Base-by-base conservation (phyloP, 2,888 invertebrate species). In the Philereme transversata region DNA sequence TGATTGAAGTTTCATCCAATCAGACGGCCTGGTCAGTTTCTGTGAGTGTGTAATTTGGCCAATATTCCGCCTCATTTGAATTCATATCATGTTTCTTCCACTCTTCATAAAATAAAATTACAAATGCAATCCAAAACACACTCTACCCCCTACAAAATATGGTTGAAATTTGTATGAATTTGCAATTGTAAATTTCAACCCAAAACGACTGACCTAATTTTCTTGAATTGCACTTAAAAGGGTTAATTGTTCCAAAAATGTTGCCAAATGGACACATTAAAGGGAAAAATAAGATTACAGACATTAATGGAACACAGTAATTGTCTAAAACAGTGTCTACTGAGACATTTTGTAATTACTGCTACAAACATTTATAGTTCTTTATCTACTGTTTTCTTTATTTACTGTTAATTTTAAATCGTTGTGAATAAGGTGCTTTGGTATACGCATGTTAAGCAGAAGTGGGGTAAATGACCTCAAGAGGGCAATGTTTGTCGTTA, bases 171-270 rank as follows among this genome's bases (percentile, higher is more conserved):
- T 10, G 41, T 40, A 33, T 41, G 41, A n/a, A n/a, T n/a, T 40
- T 9, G 36, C 55, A 52, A 50, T 59, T 56, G 56, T 59, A 56
- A 63, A 63, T 47, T 59, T 59, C 36, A 43, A 52, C 47, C 57
- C 53, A 43, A 54, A 62, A 57, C 34, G 57, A 10, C 56, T 60
- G 68, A 67, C 70, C 70, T 57, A 65, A 67, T 68, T 68, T 65
- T 59, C 55, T 57, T 53, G 47, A 63, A 62, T 63, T 65, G 55
- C 47, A 62, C 55, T 64, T 59, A 65, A 74, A 77, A 76, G 77
- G 79, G 79, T 79, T 80, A 79, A 81, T 79, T 77, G 74, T 68
- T 60, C 73, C 74, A 76, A 79, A 76, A 77, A 74, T 71, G 74
- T 70, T 75, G 79, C 78, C 76, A 78, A 79, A 78, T 82, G 73